Percentiles rank a stretch among this genome's conserved stretches.
phyloP scores from a whole-genome alignment of 2,113 vertebrate species.

The Redunca redunca region DNA sequence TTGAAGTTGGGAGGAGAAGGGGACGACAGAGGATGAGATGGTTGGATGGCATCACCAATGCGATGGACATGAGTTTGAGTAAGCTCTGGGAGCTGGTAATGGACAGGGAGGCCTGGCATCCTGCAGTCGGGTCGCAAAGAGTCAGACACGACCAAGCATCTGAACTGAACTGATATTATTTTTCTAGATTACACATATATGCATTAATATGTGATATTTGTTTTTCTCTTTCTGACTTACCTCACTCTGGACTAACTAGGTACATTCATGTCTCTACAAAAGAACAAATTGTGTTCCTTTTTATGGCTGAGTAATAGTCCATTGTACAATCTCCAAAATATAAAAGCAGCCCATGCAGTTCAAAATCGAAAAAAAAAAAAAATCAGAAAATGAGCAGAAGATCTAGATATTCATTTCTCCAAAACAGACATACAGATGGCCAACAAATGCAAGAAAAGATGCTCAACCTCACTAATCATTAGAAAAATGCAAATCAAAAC shows the following conservation, averaged over 20 bases:
- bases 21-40: not conserved
- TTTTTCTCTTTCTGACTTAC: not conserved
- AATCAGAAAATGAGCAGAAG: not conserved
- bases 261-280: not conserved
- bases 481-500: not conserved
- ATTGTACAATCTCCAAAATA: not conserved
- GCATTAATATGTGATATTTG: not conserved
- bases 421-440: not conserved
- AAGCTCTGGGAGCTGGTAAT: not conserved
- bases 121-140: not conserved
- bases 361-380: not conserved
- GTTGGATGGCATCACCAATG: not conserved
- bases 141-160: not conserved
- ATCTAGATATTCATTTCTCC: not conserved
- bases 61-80: not conserved
- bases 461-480: not conserved
- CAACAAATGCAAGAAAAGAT: rapidly evolving
- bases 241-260: not conserved
- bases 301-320: not conserved
- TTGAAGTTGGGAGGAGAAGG: not conserved
- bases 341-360: not conserved
- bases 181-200: not conserved
- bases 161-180: not conserved
- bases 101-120: not conserved
- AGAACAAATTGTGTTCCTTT: not conserved